Percentiles rank a stretch among this genome's conserved stretches.
These are phyloP conservation scores for Drosophila aff. DNA, from an alignment of 1,140 invertebrate species.

Conservation along the genomic window DNA sequence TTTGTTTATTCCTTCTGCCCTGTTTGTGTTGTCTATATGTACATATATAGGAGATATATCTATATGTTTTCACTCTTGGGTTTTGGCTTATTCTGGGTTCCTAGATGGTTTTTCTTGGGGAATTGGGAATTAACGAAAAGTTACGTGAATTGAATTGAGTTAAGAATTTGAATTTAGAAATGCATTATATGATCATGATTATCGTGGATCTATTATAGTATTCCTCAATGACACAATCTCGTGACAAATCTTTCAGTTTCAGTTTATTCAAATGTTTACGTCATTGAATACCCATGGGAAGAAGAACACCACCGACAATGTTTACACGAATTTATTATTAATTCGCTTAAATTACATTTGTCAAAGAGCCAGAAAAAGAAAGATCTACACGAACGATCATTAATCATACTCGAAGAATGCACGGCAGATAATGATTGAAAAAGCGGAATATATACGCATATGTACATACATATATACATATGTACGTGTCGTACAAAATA, in stretches of 20 bases:
- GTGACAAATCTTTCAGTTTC: constrained; percentile 31
- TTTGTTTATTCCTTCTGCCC: constrained; percentile 66
- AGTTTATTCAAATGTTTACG: constrained; percentile 41
- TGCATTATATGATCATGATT: constrained; percentile 5
- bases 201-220: constrained; percentile 4
- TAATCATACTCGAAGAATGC: constrained; percentile 50
- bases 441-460: constrained; percentile 7
- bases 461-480: background rate
- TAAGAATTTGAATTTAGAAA: background rate
- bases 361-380: constrained; percentile 48
- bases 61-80: constrained; percentile 12
- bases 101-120: constrained; percentile 9
- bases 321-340: constrained; percentile 42
- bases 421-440: constrained; percentile 30
- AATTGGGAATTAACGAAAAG: background rate
- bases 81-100: constrained; percentile 26
- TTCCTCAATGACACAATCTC: constrained; percentile 37
- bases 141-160: constrained; percentile 5
- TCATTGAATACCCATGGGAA: constrained; percentile 36
- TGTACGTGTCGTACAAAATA: constrained; percentile 12
- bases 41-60: background rate
- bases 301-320: constrained; percentile 16
- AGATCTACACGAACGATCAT: constrained; percentile 42
- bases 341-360: constrained; percentile 54
- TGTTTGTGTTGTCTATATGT: constrained; percentile 12